Base-by-base conservation (phyloP, 2,888 invertebrate species). In the Lepidochitona cinerea region DNA sequence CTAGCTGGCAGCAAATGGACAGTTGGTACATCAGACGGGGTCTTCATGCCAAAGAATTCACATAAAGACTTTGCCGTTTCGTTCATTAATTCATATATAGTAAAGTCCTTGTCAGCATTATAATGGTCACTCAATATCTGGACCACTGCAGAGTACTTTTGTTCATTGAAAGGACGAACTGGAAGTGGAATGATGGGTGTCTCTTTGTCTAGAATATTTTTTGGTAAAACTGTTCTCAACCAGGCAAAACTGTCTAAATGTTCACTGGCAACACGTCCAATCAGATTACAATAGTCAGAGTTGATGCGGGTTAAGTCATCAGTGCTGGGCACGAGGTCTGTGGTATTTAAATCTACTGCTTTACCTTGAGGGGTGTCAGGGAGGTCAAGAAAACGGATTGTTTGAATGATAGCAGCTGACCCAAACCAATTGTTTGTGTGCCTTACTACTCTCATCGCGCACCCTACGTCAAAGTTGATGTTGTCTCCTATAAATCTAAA, bases 401-500 rank as follows among this genome's bases (percentile, higher is more conserved):
- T 7, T 66, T 76, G 76, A 4, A 76, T 41, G 5, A 76, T 54
- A n/a, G 41, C 54, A 6, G 76, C 73, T 26, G 71, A 71, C 2
- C 69, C 73, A 71, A 76, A 76, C 1, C 68, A 70, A 74, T 76
- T 65, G 26, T 69, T 54, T 53, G 71, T 68, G 49, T 74, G 53
- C 6, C 49, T 64, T 66, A 9, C 9, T n/a, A 14, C 41, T 68
- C 49, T 74, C 76, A 52, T 26, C 26, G 41, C 76, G 64, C 6
- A 68, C 33, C 52, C 71, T 29, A 52, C 59, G 14, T 53, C n/a
- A 54, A 54, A 75, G n/a, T 75, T 75, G 9, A 71, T 41, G 36
- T 76, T 76, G 41, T 76, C 76, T 29, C 76, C 76, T 4, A 76
- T 68, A 36, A 76, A 18, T 37, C 76, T 49, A n/a, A 76, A 64